phyloP scores from a whole-genome alignment of 1,140 invertebrate genomes.

The Leptopilina boulardi region DNA sequence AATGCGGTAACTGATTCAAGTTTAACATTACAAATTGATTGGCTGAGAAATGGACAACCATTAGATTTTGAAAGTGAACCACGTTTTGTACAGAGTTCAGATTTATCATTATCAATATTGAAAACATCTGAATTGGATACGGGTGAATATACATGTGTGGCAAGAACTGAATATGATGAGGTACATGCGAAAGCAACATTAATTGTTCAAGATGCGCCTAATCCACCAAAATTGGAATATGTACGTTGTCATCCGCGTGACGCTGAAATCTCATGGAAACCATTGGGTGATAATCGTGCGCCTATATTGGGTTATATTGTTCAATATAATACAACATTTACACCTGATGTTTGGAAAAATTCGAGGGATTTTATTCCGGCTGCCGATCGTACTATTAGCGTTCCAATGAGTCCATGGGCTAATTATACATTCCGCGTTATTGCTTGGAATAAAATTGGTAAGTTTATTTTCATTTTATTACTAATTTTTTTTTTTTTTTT shows the following conservation, averaged over 20 bases:
- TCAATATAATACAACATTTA: constrained; percentile 96
- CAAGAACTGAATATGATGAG: constrained; percentile 91
- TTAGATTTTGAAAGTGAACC: constrained; percentile 93
- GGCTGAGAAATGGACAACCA: constrained; percentile 88
- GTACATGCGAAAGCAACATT: constrained; percentile 90
- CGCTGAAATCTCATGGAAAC: constrained; percentile 88
- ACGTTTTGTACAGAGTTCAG: constrained; percentile 87
- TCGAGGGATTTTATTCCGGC: constrained; percentile 86
- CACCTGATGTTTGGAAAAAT: constrained; percentile 93
- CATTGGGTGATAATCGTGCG: constrained; percentile 94
- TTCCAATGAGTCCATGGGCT: constrained; percentile 91
- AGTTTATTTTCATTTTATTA: constrained; percentile 31
- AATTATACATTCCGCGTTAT: constrained; percentile 98
- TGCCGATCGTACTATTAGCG: constrained; percentile 85
- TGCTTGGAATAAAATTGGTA: constrained; percentile 93
- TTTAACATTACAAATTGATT: constrained; percentile 88
- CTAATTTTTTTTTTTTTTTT: constrained; percentile 3
- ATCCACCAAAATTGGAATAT: constrained; percentile 84
- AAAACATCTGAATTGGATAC: constrained; percentile 97
- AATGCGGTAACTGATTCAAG: constrained; percentile 91
- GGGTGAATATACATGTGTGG: constrained; percentile 97
- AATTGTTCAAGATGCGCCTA: constrained; percentile 97
- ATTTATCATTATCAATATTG: constrained; percentile 95
- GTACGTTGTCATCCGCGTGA: constrained; percentile 84
- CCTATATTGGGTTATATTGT: constrained; percentile 95